Evolutionary conservation across 2,888 invertebrate genomes (phyloP).

Genomic region (Lapara coniferarum): DNA sequence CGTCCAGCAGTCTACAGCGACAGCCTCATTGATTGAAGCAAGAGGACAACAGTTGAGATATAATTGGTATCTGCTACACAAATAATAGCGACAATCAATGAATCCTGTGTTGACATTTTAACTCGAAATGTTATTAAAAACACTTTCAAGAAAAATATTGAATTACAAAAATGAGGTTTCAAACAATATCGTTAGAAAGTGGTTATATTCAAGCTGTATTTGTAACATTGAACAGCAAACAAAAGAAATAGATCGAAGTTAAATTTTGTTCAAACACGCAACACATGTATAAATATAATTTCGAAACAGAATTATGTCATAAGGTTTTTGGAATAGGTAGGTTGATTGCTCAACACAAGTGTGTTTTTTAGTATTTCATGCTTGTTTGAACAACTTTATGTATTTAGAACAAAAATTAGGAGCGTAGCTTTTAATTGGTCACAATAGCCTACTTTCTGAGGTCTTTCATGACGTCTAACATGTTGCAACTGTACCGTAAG

Average conservation of each 20-base stretch:
- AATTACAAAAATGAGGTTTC: no score
- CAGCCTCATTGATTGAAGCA: no score
- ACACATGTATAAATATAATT: neutral
- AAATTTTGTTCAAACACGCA: neutral
- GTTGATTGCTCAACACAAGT: constrained; percentile 23
- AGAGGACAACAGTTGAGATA: no score
- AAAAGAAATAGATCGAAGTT: neutral
- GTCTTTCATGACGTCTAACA: no score
- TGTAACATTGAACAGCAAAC: neutral
- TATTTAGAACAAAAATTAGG: constrained; percentile 1
- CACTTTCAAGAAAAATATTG: no score
- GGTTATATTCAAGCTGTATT: neutral
- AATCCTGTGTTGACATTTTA: no score
- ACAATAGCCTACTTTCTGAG: neutral
- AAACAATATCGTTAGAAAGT: neutral
- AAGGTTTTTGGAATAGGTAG: constrained; percentile 27
- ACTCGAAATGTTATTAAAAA: no score
- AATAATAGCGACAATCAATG: no score
- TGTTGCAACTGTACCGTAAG: no score
- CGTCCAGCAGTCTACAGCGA: no score
- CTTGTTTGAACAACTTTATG: constrained; percentile 19
- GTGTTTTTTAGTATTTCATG: constrained; percentile 19
- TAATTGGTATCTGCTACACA: no score
- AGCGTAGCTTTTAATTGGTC: constrained; percentile 8
- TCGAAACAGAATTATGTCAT: constrained; percentile 14